Percentiles rank a stretch among this genome's conserved stretches.
Conservation (phyloP, 2,888 invertebrate species). For the Sarcophaga caerulescens region DNA sequence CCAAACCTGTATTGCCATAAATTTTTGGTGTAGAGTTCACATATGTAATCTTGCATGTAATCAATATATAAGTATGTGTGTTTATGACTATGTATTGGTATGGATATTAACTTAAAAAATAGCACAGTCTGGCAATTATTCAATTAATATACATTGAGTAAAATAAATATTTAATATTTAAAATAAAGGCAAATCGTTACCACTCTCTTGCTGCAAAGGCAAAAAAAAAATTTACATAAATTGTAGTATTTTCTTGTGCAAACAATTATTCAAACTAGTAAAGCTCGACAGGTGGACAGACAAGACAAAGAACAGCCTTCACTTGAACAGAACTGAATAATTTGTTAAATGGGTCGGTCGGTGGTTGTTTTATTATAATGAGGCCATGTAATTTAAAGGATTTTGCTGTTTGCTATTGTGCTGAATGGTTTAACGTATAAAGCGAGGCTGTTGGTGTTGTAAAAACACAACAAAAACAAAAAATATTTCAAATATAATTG, state of each 20-base stretch:
- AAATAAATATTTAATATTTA: neutral
- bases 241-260: conserved; percentile 5
- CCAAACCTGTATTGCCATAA: no score
- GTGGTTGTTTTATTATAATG: neutral
- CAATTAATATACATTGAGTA: conserved; percentile 46
- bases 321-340: conserved; percentile 42
- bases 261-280: neutral
- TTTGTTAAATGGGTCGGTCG: conserved; percentile 19
- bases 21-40: no score
- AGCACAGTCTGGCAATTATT: conserved; percentile 56
- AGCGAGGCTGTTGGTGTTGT: neutral
- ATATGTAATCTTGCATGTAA: neutral
- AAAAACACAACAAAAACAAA: neutral
- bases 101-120: neutral
- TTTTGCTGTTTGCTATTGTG: neutral
- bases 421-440: neutral
- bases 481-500: neutral
- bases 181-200: neutral
- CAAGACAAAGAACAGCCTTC: conserved; percentile 59
- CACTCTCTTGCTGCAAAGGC: neutral
- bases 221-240: conserved; percentile 40
- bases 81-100: neutral
- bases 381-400: conserved; percentile 5
- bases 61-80: neutral
- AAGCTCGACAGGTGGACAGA: neutral